Base-by-base conservation (phyloP, 2,888 invertebrate species). In the Amphimallon solstitiale region DNA sequence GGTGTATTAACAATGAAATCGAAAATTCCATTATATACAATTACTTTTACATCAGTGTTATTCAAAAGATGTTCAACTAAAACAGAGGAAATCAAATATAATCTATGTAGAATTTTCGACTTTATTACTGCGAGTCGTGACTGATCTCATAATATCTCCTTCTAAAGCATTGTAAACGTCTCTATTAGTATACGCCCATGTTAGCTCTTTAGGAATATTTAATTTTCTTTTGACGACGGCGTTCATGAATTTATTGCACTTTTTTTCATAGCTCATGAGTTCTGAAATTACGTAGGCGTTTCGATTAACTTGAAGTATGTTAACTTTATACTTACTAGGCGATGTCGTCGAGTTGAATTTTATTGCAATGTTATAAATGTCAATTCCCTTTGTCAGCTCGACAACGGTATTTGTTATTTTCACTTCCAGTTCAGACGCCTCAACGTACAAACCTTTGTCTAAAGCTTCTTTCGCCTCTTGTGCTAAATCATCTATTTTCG, bases 101-200 rank as follows among this genome's bases (percentile, higher is more conserved):
- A 34, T 34, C 2, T 17, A 52, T 9, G 5, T 35, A 21, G 17
- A 5, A 34, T 43, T 7, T 14, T 15, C 12, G 15, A 52, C 12
- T 14, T 12, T 63, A 67, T 66, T 73, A 75, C 75, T 71, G 65
- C 70, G 70, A 15, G 63, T 59, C 6, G 88, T 87, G 23, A 89
- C 92, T 0, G 93, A 92, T 75, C 89, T 91, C 92, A 94, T 92
- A 75, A 93, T 92, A 77, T 94, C 93, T 9, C 75, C 86, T 12
- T 80, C 76, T 45, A 91, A 84, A 21, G 82, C 80, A 40, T 78
- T 74, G 76, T 92, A 93, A 0, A 92, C 92, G 0, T 72, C 66
- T 7, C 74, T 70, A 9, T 88, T 86, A 75, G 89, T 88, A 0
- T 85, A 85, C 64, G 89, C 90, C 90, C 93, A 94, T 3, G 78